A percentile compares a stretch with the other conserved stretches of the same genome.
These are phyloP conservation scores for Augochlorella aurata DNA, from an alignment of 2,888 invertebrate species.

Conservation along the genomic window DNA sequence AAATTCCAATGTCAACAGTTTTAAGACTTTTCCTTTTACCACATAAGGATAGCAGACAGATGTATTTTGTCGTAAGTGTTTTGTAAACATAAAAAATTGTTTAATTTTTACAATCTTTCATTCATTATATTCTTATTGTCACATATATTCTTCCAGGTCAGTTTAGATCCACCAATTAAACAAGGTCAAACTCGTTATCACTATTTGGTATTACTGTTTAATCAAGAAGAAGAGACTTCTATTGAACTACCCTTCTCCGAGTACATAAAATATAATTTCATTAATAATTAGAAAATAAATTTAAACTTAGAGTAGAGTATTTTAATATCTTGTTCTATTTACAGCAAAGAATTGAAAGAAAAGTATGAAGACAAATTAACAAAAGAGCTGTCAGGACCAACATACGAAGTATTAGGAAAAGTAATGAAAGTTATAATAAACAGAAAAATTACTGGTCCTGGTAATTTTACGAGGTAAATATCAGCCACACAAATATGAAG, in stretches of 20 bases:
- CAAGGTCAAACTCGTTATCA: constrained; percentile 99
- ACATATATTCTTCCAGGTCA: constrained; percentile 82
- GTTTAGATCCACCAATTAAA: constrained; percentile 99
- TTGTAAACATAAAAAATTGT: constrained; percentile 5
- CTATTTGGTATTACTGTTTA: constrained; percentile 96
- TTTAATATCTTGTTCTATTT: constrained; percentile 52
- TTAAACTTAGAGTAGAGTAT: neutral
- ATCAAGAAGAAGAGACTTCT: constrained; percentile 96
- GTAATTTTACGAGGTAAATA: constrained; percentile 92
- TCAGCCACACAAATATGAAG: neutral
- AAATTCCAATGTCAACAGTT: constrained; percentile 98
- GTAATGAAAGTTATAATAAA: constrained; percentile 98
- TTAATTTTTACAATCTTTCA: neutral
- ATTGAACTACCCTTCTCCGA: constrained; percentile 96
- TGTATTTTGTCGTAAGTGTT: constrained; percentile 94
- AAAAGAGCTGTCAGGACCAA: constrained; percentile 95
- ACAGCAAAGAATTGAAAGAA: constrained; percentile 93
- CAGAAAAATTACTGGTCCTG: constrained; percentile 96
- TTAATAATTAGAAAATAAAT: constrained; percentile 9
- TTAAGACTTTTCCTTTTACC: constrained; percentile 96
- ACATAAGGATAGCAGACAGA: constrained; percentile 98
- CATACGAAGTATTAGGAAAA: constrained; percentile 97
- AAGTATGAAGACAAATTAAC: constrained; percentile 96
- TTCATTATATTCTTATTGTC: neutral
- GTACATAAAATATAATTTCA: constrained; percentile 83